Evolutionary conservation across 92 coral and sea anemone genomes (phyloP).

Genomic region (Umimayanthus chanpuru): DNA sequence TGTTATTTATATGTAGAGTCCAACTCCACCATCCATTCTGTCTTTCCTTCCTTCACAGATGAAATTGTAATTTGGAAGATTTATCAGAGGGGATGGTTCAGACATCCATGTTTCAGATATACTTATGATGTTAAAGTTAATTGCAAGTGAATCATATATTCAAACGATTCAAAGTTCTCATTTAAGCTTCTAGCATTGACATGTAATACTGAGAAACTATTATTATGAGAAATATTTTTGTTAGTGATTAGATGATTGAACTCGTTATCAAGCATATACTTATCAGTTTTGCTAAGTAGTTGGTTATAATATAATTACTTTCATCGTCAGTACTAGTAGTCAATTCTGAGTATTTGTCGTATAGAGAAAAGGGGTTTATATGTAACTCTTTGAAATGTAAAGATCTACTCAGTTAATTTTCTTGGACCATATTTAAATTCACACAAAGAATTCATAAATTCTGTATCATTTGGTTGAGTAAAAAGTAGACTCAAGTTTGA

Average conservation of each 20-base stretch:
- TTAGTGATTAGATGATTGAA: background rate
- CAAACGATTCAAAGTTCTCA: background rate
- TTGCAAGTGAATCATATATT: background rate
- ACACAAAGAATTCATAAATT: background rate
- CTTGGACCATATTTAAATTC: slow-evolving; percentile 6
- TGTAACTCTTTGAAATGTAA: background rate
- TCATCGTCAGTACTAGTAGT: background rate
- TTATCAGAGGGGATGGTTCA: background rate
- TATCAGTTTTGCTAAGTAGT: background rate
- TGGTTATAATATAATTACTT: background rate
- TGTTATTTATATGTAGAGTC: background rate
- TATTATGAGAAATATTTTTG: slow-evolving; percentile 4
- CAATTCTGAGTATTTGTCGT: slow-evolving; percentile 4
- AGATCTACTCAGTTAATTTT: background rate
- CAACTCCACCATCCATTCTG: slow-evolving; percentile 5
- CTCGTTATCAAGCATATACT: slow-evolving; percentile 11
- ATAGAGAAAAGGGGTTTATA: background rate
- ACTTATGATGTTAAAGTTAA: background rate
- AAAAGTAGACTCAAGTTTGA: slow-evolving; percentile 1
- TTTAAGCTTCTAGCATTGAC: slow-evolving; percentile 11
- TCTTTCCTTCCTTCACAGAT: background rate
- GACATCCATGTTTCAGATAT: background rate
- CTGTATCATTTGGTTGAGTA: slow-evolving; percentile 12
- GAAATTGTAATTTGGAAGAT: background rate
- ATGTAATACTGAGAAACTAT: slow-evolving; percentile 19